phyloP scores from a whole-genome alignment of 2,113 vertebrate genomes.

The Esox niger region DNA sequence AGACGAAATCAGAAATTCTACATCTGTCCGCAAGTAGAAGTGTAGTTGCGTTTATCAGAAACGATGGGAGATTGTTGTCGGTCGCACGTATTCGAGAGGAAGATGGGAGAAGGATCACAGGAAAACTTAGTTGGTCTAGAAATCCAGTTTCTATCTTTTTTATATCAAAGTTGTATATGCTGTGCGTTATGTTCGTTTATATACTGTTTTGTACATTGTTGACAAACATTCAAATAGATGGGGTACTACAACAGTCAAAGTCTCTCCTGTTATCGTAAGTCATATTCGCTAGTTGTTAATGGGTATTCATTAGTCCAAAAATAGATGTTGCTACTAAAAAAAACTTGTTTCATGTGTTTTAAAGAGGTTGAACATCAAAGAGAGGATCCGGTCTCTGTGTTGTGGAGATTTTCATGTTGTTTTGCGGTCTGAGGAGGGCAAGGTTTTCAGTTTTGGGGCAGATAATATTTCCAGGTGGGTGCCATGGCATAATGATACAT shows the following conservation, averaged over 20 bases:
- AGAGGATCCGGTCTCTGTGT: conserved; percentile 39
- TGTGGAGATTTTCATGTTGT: conserved; percentile 32
- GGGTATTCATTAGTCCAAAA: too few species aligned
- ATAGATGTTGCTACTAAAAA: not conserved
- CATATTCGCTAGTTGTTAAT: too few species aligned
- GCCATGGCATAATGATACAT: too few species aligned
- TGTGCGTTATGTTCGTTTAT: too few species aligned
- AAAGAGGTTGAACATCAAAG: conserved; percentile 35
- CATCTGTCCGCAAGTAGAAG: conserved; percentile 20
- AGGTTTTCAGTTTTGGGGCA: conserved; percentile 26
- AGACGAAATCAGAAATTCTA: not conserved
- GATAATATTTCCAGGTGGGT: conserved; percentile 28
- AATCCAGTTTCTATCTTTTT: not conserved
- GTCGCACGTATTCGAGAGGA: conserved; percentile 20
- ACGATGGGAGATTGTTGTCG: conserved; percentile 14
- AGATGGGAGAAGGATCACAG: conserved; percentile 29
- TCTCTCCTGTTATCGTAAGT: too few species aligned
- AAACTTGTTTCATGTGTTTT: not conserved
- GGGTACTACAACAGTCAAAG: too few species aligned
- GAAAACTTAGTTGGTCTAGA: conserved; percentile 44
- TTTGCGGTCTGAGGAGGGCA: conserved; percentile 40
- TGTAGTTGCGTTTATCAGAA: conserved; percentile 30
- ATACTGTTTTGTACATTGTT: too few species aligned
- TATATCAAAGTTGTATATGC: too few species aligned
- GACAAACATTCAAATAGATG: too few species aligned